Base-by-base conservation (phyloP, 2,797 vertebrate species). In the Clarias laeviceps region DNA sequence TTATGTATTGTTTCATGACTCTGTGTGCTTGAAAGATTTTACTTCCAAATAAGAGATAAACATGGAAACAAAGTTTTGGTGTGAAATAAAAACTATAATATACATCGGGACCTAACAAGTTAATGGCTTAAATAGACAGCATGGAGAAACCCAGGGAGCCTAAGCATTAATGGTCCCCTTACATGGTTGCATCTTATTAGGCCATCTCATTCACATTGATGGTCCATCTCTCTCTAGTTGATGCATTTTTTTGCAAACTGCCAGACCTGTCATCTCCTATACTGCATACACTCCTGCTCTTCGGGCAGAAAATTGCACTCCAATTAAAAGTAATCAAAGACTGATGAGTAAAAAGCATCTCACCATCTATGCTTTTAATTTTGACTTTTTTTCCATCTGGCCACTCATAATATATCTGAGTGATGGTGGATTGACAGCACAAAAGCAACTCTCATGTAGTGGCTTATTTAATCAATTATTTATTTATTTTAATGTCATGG, bases 271-370 rank as follows among this genome's bases (percentile, higher is more conserved):
- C 94, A 95, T 88, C 84, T 84, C 83, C 80, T 82, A 84, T 68
- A 80, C 82, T 86, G 66, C 85, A 85, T 77, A 85, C 88, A 84
- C 83, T 87, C 85, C 64, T 69, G 86, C 86, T 82, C 88, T 91
- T 88, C 88, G 89, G 91, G 87, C 89, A 93, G 92, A 92, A 95
- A 95, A 95, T 94, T 92, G 92, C 89, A 89, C 90, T 93, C 91
- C 94, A 95, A 94, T 95, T 95, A 95, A 94, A 94, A 90, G 86
- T 93, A 93, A 95, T 95, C 93, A 92, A 94, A 93, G 93, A 92
- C 82, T 80, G 92, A 92, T 94, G 94, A 94, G 92, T 94, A 95
- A 95, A 95, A 94, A 93, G 93, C 93, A 92, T 95, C 92, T 91
- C 69, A 84, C 90, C 93, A 91, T 89, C 90, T 92, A 82, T 84